Percentiles rank a stretch among this genome's conserved stretches.
phyloP scores from a whole-genome alignment of 2,888 invertebrate genomes.

The Aleiodes testaceus region DNA sequence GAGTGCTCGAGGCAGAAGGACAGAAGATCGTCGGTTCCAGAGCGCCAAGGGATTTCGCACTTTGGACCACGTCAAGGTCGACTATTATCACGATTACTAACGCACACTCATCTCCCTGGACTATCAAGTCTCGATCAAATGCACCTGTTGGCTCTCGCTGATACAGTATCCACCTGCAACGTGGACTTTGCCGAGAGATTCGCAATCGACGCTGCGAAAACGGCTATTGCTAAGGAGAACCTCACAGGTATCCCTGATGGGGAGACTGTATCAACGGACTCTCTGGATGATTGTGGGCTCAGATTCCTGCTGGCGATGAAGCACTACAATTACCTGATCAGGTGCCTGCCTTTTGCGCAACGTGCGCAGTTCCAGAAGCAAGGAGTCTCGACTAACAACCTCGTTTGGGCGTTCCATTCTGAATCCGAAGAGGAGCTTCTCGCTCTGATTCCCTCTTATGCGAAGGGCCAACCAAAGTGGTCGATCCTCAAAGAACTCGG shows the following conservation, averaged over 20 bases:
- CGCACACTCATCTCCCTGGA: slow-evolving; percentile 96
- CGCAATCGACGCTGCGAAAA: slow-evolving; percentile 80
- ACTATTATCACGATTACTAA: slow-evolving; percentile 89
- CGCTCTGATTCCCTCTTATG: slow-evolving; percentile 89
- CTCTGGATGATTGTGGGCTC: slow-evolving; percentile 97
- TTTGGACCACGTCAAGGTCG: slow-evolving; percentile 92
- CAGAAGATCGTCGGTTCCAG: slow-evolving; percentile 81
- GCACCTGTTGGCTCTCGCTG: slow-evolving; percentile 98
- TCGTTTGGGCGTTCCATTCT: slow-evolving; percentile 99
- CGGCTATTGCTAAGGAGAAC: slow-evolving; percentile 80
- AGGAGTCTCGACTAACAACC: slow-evolving; percentile 90
- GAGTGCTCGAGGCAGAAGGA: slow-evolving; percentile 78
- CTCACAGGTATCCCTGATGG: slow-evolving; percentile 76
- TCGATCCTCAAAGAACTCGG: slow-evolving; percentile 90
- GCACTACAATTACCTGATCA: slow-evolving; percentile 95
- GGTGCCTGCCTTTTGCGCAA: slow-evolving; percentile 93
- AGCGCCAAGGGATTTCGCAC: slow-evolving; percentile 85
- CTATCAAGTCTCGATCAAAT: slow-evolving; percentile 98
- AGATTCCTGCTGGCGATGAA: slow-evolving; percentile 97
- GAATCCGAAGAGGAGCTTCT: slow-evolving; percentile 97
- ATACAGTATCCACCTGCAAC: slow-evolving; percentile 96
- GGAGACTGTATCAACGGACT: slow-evolving; percentile 80
- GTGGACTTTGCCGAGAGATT: slow-evolving; percentile 90
- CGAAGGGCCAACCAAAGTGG: slow-evolving; percentile 92
- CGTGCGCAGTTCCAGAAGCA: slow-evolving; percentile 88